These are phyloP conservation scores for Cinclus mexicanus DNA, from an alignment of 2,113 vertebrate species.

Conservation along the genomic window DNA sequence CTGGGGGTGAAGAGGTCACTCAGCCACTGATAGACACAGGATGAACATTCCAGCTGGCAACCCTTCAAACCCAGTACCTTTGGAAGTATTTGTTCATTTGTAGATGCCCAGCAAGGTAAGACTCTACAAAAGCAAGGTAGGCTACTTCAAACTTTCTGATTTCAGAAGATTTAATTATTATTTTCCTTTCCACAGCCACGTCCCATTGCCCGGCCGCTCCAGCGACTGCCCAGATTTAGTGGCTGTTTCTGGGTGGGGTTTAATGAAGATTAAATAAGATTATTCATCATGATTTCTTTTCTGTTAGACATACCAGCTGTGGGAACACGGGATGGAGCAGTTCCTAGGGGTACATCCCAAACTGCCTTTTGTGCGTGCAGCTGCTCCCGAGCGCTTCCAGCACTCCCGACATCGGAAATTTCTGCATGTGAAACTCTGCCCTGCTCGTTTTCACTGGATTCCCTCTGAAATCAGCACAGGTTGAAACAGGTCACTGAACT, in stretches of 20 bases:
- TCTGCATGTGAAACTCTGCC: neutral
- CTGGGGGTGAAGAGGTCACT: neutral
- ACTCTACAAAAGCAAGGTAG: neutral
- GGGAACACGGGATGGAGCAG: neutral
- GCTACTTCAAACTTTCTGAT: neutral
- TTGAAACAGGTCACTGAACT: neutral
- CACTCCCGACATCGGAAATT: fast-evolving
- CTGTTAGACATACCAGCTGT: neutral
- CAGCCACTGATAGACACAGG: fast-evolving
- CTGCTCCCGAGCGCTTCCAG: neutral
- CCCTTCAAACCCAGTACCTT: fast-evolving
- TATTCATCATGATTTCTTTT: neutral
- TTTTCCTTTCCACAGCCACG: neutral
- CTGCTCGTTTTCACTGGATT: neutral
- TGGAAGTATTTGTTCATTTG: fast-evolving
- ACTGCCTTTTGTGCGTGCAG: fast-evolving
- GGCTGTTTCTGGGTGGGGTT: neutral
- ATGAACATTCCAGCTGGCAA: neutral
- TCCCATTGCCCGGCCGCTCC: fast-evolving
- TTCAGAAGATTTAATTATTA: neutral
- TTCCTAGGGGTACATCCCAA: fast-evolving
- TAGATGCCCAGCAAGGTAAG: neutral
- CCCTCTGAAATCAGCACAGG: neutral
- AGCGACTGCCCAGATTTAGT: fast-evolving
- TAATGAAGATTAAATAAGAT: neutral